Conservation (phyloP, 2,797 vertebrate genomes). For the Onychomys arenicola region DNA sequence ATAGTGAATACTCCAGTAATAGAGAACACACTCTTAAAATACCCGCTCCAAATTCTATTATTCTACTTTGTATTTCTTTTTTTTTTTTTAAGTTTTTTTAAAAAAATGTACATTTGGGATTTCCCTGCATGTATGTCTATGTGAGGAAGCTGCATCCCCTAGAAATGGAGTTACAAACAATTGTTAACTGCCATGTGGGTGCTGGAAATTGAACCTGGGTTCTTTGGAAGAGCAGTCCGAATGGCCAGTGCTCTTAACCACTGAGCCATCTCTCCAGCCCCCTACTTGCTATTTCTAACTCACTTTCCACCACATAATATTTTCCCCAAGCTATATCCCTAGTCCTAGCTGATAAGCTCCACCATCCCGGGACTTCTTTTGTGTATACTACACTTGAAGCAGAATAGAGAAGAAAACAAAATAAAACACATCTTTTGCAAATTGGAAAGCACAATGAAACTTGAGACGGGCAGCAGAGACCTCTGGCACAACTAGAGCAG, state of each 20-base stretch:
- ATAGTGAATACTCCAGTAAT: background rate
- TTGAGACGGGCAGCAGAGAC: constrained; percentile 6
- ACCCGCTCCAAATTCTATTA: background rate
- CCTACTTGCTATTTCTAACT: background rate
- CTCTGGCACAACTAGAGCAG: background rate
- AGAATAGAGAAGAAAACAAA: background rate
- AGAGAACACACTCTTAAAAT: constrained; percentile 13
- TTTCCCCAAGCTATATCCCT: background rate
- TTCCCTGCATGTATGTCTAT: background rate
- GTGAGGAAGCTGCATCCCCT: background rate
- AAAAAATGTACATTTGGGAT: background rate
- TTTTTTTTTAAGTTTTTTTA: background rate
- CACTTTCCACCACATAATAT: background rate
- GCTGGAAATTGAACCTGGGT: background rate
- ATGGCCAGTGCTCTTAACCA: background rate
- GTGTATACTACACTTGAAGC: background rate
- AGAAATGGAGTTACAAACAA: background rate
- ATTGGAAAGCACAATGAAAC: background rate
- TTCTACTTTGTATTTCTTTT: background rate
- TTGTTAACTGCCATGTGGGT: background rate
- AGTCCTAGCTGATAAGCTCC: background rate
- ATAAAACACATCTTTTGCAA: background rate
- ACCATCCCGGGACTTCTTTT: background rate
- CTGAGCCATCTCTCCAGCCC: background rate
- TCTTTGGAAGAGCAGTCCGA: background rate